Conservation (phyloP, 2,888 invertebrate species). For the Dasysyrphus albostriatus region DNA sequence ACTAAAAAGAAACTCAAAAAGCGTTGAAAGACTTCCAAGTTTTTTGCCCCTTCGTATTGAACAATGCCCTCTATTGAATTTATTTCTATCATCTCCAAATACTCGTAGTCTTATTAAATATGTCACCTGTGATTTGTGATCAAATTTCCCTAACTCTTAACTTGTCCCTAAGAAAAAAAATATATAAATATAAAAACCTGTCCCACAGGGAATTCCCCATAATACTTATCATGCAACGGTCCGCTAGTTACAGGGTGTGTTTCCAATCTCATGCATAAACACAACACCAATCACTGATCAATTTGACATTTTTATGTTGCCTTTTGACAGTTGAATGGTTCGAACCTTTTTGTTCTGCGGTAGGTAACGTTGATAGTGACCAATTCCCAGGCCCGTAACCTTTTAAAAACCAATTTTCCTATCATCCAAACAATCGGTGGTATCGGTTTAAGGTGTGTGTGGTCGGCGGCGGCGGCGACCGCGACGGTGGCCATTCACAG, state of each 20-base stretch:
- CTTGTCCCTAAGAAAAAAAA: constrained; percentile 27
- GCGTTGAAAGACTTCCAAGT: too few species aligned
- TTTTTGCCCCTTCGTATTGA: background rate
- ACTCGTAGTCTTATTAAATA: constrained; percentile 2
- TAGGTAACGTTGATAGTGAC: constrained; percentile 57
- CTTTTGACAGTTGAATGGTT: constrained; percentile 68
- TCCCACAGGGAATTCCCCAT: constrained; percentile 63
- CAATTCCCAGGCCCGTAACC: constrained; percentile 65
- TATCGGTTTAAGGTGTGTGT: constrained; percentile 58
- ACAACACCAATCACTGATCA: constrained; percentile 46
- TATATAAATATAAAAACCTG: constrained; percentile 24
- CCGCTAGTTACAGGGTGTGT: constrained; percentile 50
- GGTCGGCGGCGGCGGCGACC: constrained; percentile 25
- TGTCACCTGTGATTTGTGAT: constrained; percentile 57
- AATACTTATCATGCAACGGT: constrained; percentile 10
- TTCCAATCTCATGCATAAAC: constrained; percentile 57
- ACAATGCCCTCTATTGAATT: background rate
- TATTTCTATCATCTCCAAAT: background rate
- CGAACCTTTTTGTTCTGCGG: constrained; percentile 71
- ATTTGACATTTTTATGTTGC: constrained; percentile 66
- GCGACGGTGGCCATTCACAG: constrained; percentile 59
- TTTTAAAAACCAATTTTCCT: constrained; percentile 72
- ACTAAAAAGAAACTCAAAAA: background rate
- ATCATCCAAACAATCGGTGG: constrained; percentile 56
- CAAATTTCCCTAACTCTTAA: constrained; percentile 24